Base-by-base conservation (phyloP, 2,888 invertebrate genomes). In the Scaptomyza caliginosa region DNA sequence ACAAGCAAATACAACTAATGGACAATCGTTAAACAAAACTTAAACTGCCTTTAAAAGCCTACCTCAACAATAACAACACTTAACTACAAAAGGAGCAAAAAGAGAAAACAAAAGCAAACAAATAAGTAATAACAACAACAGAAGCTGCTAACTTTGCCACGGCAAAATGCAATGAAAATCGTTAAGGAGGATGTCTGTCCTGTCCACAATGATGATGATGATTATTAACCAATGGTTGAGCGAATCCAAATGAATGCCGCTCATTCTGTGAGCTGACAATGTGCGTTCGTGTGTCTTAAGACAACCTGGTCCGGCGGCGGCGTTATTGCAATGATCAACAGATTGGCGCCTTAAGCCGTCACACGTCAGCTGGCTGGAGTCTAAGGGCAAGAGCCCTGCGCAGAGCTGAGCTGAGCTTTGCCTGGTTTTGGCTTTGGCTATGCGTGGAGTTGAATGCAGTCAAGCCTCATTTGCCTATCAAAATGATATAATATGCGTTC, bases 391-490 rank as follows among this genome's bases (percentile, higher is more conserved):
- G 54, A 71, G 43, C 43, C 17, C 17, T 59, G 34, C 26, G 51
- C 39, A 50, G 46, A 54, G 7, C 4, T 5, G 30, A 16, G 16
- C 8, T 34, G 16, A 30, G 32, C 32, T n/a, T n/a, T 2, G 21
- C 19, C 19, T 57, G 32, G 23, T 49, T 32, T 4, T 54, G 43
- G 48, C 48, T 67, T 38, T 17, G 48, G 56, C 63, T 30, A n/a
- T n/a, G n/a, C n/a, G n/a, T 32, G 10, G 19, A 46, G 46, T 10
- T 32, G 21, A 30, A 21, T 23, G 32, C 30, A 46, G 65, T 48
- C 71, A 77, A 74, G 84, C 77, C 77, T 76, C 83, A 86, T 88
- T 88, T 88, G 77, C 80, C 84, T 83, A 89, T 85, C 83, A 74
- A 77, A 77, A 64, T 75, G 79, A 84, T 82, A 85, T 83, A 86